Percentiles rank a stretch among this genome's conserved stretches.
These are phyloP conservation scores for Drosophila albomicans DNA, from an alignment of 1,140 invertebrate species.

Conservation along the genomic window DNA sequence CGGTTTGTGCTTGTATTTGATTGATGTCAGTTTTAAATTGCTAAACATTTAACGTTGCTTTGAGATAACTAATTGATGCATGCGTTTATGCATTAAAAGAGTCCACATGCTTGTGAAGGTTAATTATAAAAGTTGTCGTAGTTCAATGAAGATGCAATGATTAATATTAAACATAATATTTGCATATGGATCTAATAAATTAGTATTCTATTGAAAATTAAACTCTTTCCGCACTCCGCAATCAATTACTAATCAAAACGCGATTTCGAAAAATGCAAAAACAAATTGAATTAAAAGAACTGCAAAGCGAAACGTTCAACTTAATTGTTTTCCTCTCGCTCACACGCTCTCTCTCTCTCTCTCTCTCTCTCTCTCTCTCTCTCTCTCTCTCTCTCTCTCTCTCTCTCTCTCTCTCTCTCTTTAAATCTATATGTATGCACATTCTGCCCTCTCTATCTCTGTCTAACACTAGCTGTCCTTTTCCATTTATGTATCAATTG, in stretches of 20 bases:
- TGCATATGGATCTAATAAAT: background rate
- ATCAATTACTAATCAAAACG: slow-evolving; percentile 41
- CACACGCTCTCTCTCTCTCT: too few relatives aligned
- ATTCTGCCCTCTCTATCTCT: background rate
- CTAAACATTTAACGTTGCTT: slow-evolving; percentile 11
- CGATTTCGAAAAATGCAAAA: slow-evolving; percentile 53
- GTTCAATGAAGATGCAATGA: background rate
- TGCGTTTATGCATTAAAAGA: background rate
- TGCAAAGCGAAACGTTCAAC: slow-evolving; percentile 49
- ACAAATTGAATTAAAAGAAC: slow-evolving; percentile 61
- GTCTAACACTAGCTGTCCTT: background rate
- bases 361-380: too few relatives aligned
- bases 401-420: too few relatives aligned
- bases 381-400: too few relatives aligned
- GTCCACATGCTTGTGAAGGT: background rate
- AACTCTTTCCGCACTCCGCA: slow-evolving; percentile 1
- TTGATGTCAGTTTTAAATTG: slow-evolving; percentile 33
- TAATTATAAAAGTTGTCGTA: background rate
- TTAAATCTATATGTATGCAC: too few relatives aligned
- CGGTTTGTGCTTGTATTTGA: slow-evolving; percentile 19
- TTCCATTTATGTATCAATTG: slow-evolving; percentile 15
- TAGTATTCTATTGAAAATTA: background rate
- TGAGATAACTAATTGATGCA: slow-evolving; percentile 5
- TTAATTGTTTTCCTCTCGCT: slow-evolving; percentile 53
- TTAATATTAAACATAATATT: background rate